These are phyloP conservation scores for Drepana arcuata DNA, from an alignment of 1,140 invertebrate genomes.

Conservation along the genomic window DNA sequence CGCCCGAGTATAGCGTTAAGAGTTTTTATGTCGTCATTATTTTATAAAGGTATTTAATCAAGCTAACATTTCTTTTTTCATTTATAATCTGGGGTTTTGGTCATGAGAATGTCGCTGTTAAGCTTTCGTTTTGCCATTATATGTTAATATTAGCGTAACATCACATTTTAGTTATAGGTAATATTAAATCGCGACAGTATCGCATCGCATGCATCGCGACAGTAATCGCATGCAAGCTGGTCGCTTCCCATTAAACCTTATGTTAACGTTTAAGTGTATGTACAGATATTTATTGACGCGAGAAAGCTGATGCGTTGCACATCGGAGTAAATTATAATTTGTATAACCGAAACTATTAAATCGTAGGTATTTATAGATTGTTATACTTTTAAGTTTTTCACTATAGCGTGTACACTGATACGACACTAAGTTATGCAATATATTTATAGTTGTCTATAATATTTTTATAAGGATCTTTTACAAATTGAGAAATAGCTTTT, in stretches of 20 bases:
- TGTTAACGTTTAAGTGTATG: conserved; percentile 34
- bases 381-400: conserved; percentile 35
- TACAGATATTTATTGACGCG: conserved; percentile 62
- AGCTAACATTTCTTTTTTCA: too few relatives aligned
- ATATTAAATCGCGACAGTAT: conserved; percentile 15
- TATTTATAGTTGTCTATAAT: conserved; percentile 48
- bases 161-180: conserved; percentile 29
- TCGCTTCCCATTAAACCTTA: too few relatives aligned
- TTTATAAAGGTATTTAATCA: too few relatives aligned
- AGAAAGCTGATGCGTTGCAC: conserved; percentile 38
- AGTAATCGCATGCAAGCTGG: too few relatives aligned
- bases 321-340: too few relatives aligned
- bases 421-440: conserved; percentile 44
- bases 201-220: conserved; percentile 13
- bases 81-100: too few relatives aligned
- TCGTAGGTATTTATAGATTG: conserved; percentile 28
- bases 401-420: conserved; percentile 38
- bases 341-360: too few relatives aligned
- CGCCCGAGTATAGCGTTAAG: too few relatives aligned
- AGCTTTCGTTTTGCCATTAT: conserved; percentile 38
- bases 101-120: conserved; percentile 18
- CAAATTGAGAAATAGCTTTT: conserved; percentile 33
- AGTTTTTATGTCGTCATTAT: too few relatives aligned
- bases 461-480: conserved; percentile 52
- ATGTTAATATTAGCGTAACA: conserved; percentile 29